Conservation (phyloP, 1,140 invertebrate genomes). For the Babylonia areolata region DNA sequence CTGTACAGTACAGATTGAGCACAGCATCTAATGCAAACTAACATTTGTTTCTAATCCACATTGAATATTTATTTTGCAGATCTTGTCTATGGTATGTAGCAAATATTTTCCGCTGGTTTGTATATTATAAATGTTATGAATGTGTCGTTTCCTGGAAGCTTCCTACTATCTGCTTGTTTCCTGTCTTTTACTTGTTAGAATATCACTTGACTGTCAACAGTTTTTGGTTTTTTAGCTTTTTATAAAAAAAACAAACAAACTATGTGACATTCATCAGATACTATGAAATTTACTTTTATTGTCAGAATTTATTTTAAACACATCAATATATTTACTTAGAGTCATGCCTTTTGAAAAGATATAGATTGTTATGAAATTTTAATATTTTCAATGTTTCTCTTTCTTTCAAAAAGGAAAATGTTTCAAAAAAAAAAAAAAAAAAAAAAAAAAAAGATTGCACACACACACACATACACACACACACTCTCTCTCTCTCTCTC, state of each 20-base stretch:
- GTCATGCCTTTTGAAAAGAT: too few species aligned
- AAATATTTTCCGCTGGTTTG: conserved; percentile 13
- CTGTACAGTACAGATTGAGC: background rate
- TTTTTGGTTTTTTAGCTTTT: too few species aligned
- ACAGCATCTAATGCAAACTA: background rate
- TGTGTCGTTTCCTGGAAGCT: background rate
- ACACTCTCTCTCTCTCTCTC: conserved; percentile 13
- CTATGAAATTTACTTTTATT: too few species aligned
- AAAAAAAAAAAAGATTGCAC: too few species aligned
- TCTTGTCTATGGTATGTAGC: conserved; percentile 38
- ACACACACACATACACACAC: too few species aligned
- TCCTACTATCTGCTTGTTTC: background rate
- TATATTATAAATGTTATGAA: background rate
- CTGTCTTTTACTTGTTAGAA: background rate
- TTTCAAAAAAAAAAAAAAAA: too few species aligned
- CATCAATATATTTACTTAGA: too few species aligned
- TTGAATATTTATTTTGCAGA: conserved; percentile 20
- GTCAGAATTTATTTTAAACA: too few species aligned
- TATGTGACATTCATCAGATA: too few species aligned
- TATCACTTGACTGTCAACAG: too few species aligned
- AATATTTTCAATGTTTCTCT: background rate
- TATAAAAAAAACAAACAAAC: too few species aligned
- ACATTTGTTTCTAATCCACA: background rate
- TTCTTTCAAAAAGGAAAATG: background rate
- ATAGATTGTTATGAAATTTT: background rate